These are phyloP conservation scores for Nasonia longicornis DNA, from an alignment of 1,140 invertebrate genomes.

Conservation along the genomic window DNA sequence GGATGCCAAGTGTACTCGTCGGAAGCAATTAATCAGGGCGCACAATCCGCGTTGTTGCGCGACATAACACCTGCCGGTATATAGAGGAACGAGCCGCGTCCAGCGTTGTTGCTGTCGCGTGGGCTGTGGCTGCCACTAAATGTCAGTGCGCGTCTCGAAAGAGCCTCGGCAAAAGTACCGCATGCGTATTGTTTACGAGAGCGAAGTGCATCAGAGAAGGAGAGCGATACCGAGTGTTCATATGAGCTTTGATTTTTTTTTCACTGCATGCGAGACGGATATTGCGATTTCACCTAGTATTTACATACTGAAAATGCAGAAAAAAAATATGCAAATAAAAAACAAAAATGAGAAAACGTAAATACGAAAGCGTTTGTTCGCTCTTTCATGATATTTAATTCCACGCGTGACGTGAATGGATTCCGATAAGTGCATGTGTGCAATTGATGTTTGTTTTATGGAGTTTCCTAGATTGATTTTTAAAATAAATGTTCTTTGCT, in stretches of 20 bases:
- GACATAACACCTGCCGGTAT: constrained; percentile 57
- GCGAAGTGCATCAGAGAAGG: neutral
- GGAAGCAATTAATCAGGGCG: constrained; percentile 63
- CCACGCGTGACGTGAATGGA: neutral
- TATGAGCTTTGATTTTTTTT: neutral
- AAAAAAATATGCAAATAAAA: neutral
- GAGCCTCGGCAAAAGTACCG: constrained; percentile 7
- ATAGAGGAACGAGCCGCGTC: neutral
- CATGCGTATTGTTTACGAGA: neutral
- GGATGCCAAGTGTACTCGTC: constrained; percentile 60
- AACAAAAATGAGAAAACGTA: neutral
- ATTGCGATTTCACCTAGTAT: neutral
- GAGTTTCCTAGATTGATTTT: neutral
- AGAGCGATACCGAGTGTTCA: neutral
- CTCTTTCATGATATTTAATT: constrained; percentile 1
- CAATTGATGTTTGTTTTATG: neutral
- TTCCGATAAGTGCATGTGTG: neutral
- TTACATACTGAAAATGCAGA: neutral
- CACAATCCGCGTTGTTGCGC: constrained; percentile 62
- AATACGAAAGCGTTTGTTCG: neutral
- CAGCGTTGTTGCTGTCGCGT: neutral
- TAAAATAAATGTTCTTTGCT: neutral
- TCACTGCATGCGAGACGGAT: neutral
- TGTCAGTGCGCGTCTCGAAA: constrained; percentile 6
- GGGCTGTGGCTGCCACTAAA: neutral